These are phyloP conservation scores for Drosophila punjabiensis DNA, from an alignment of 1,140 invertebrate species.

Conservation along the genomic window DNA sequence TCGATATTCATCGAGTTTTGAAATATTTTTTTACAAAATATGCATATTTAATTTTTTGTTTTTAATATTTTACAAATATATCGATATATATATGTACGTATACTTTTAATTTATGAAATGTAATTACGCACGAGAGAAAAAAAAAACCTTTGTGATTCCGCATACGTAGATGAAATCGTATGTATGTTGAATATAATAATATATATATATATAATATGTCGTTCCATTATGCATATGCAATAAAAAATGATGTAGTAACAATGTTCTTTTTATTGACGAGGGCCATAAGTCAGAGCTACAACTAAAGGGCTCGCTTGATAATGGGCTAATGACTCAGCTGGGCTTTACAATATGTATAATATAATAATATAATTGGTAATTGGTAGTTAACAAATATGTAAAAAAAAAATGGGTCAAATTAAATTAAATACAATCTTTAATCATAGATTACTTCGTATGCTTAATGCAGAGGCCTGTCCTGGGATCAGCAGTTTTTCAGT, in stretches of 20 bases:
- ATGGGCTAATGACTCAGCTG: slow-evolving; percentile 41
- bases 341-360: slow-evolving; percentile 5
- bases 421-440: slow-evolving; percentile 33
- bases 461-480: slow-evolving; percentile 34
- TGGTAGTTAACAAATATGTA: slow-evolving; percentile 38
- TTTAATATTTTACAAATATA: slow-evolving; percentile 52
- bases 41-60: slow-evolving; percentile 52
- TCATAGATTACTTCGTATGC: slow-evolving; percentile 25
- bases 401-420: slow-evolving; percentile 29
- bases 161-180: slow-evolving; percentile 10
- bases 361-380: slow-evolving; percentile 8
- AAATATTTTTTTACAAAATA: slow-evolving; percentile 55
- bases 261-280: slow-evolving; percentile 25
- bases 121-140: slow-evolving; percentile 40
- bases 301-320: slow-evolving; percentile 4
- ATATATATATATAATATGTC: slow-evolving; percentile 37
- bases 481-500: slow-evolving; percentile 29
- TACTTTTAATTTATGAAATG: slow-evolving; percentile 63
- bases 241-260: slow-evolving; percentile 43
- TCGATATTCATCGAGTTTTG: slow-evolving; percentile 24
- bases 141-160: slow-evolving; percentile 62
- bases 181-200: slow-evolving; percentile 46
- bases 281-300: slow-evolving; percentile 7
- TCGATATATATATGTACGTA: slow-evolving; percentile 12
- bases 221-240: slow-evolving; percentile 57